phyloP scores from a whole-genome alignment of 2,113 vertebrate genomes.

The Rallus limicola region DNA sequence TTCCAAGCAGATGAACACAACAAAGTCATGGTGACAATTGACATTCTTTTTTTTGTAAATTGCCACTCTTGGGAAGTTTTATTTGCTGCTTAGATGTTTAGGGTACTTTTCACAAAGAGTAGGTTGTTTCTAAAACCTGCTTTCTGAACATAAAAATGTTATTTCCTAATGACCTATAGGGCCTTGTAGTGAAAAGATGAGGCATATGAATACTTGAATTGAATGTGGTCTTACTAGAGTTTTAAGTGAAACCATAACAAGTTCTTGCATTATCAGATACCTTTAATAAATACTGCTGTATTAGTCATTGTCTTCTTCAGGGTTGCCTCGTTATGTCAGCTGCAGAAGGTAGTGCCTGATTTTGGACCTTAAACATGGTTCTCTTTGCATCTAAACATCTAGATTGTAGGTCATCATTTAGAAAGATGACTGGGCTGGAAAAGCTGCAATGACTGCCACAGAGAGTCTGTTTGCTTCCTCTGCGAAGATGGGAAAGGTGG shows the following conservation, averaged over 20 bases:
- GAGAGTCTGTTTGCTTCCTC: not conserved
- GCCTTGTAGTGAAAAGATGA: not conserved
- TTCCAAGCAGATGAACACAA: not conserved
- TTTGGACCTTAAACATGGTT: not conserved
- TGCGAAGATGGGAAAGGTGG: not conserved
- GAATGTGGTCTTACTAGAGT: not conserved
- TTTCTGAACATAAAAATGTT: not conserved
- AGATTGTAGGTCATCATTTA: not conserved
- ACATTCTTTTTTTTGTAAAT: not conserved
- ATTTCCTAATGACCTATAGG: not conserved
- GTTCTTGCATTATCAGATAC: not conserved
- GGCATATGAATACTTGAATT: not conserved
- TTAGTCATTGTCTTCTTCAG: not conserved
- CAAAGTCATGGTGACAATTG: not conserved
- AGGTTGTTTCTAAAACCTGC: not conserved
- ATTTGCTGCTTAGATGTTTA: not conserved
- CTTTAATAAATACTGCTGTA: not conserved
- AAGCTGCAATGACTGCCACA: not conserved
- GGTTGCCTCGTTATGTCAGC: not conserved
- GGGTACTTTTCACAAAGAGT: not conserved
- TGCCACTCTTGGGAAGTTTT: not conserved
- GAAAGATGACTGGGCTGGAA: not conserved
- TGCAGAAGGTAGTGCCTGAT: not conserved
- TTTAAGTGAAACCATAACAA: not conserved
- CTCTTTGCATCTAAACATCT: not conserved